Evolutionary conservation across 64 coral and sea anemone genomes (phyloP), one percentile per base, ranked within the genome.

Genomic region (Dendronephthya gigantea): DNA sequence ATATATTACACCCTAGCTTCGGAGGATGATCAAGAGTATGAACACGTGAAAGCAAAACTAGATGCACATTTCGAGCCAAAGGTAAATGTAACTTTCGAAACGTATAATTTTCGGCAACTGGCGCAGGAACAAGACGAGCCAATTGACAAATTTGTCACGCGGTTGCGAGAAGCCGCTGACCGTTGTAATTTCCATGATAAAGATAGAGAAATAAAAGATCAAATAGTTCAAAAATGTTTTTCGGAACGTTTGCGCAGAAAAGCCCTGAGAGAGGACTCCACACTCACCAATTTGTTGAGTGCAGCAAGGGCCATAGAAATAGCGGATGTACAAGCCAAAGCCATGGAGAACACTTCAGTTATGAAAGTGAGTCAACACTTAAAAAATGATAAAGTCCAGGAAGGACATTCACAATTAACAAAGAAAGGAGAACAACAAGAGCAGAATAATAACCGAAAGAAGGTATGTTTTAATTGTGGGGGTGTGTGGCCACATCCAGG

Each of bases 381-480:
- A 50, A 50, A 17, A 50, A 50, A 50, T 17, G n/a, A n/a, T n/a
- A n/a, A n/a, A n/a, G n/a, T n/a, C n/a, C n/a, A n/a, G 17, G 9
- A 50, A 17, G 8, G 17, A 50, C 48, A 50, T 50, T 17, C 17
- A n/a, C 9, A 70, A 25, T 70, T n/a, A 70, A 15, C 12, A 22
- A n/a, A n/a, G 7, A n/a, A 31, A 70, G 27, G 66, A 17, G 19
- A 25, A 70, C 19, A 70, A 31, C 12, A 31, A 31, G 66, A 31
- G 27, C 66, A 70, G 19, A 70, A n/a, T 59, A 28, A 58, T 65
- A 17, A 25, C 30, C 22, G 19, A 36, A 85, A 85, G 50, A 85
- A 55, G 52, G 50, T 59, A 32, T 85, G 84, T 85, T 85, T 59
- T 30, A 85, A 85, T 22, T 85, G 83, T 85, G 45, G 66, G 9